These are phyloP conservation scores for Antheraea yamamai DNA, from an alignment of 2,888 invertebrate genomes.

Conservation along the genomic window DNA sequence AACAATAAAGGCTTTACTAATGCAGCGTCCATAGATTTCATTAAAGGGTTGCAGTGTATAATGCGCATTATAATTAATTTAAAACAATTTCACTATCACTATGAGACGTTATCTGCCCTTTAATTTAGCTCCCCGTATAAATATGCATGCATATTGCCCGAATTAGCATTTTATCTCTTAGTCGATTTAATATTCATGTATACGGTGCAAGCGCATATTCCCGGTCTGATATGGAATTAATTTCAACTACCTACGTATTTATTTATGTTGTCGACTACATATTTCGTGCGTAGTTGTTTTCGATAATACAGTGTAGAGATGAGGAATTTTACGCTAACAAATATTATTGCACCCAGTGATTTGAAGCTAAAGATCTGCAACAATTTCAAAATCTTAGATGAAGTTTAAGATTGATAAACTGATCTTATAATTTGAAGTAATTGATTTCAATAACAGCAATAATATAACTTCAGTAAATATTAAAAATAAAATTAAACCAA, in stretches of 20 bases:
- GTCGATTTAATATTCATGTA: slow-evolving; percentile 76
- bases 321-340: not conserved
- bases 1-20: not conserved
- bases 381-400: not conserved
- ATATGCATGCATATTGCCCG: slow-evolving; percentile 64
- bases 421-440: too few species aligned
- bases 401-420: not conserved
- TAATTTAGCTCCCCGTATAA: slow-evolving; percentile 62
- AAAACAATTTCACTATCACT: slow-evolving; percentile 52
- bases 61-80: slow-evolving; percentile 42
- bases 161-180: slow-evolving; percentile 79
- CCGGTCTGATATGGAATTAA: slow-evolving; percentile 66
- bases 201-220: slow-evolving; percentile 66
- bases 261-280: slow-evolving; percentile 21
- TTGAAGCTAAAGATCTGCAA: not conserved
- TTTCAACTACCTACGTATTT: slow-evolving; percentile 47
- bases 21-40: not conserved
- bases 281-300: not conserved
- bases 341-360: too few species aligned
- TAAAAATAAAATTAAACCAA: too few species aligned
- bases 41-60: slow-evolving; percentile 23
- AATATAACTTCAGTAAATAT: too few species aligned
- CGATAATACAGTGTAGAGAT: not conserved
- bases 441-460: too few species aligned
- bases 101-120: slow-evolving; percentile 50